Percentiles rank a stretch among this genome's conserved stretches.
phyloP scores from a whole-genome alignment of 1,140 invertebrate species.

The Platyscapa corneri region DNA sequence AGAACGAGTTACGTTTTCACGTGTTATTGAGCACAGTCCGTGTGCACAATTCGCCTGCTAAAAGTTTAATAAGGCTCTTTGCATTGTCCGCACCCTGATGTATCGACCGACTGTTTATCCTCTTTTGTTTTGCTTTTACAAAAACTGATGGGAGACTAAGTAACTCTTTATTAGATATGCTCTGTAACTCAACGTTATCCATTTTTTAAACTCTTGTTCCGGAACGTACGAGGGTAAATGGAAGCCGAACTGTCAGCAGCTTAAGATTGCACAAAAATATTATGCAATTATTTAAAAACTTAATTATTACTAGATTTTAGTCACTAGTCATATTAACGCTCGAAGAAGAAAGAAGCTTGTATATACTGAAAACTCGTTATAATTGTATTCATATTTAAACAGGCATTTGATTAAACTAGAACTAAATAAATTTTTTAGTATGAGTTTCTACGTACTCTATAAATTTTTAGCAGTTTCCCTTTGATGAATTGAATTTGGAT shows the following conservation, averaged over 20 bases:
- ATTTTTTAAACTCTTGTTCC: neutral
- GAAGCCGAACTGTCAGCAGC: neutral
- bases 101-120: neutral
- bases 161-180: neutral
- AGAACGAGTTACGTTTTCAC: constrained; percentile 41
- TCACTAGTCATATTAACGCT: neutral
- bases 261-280: neutral
- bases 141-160: no score
- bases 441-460: neutral
- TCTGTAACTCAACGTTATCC: neutral
- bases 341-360: neutral
- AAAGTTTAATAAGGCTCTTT: constrained; percentile 42
- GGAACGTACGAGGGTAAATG: neutral
- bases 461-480: neutral
- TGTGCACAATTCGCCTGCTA: constrained; percentile 1
- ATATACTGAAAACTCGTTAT: neutral
- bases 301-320: no score
- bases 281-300: neutral
- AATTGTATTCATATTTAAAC: neutral
- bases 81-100: constrained; percentile 13
- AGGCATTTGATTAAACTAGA: neutral
- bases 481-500: neutral
- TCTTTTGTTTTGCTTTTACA: neutral
- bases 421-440: neutral
- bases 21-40: constrained; percentile 13